phyloP scores from a whole-genome alignment of 1,140 invertebrate genomes.

The Drosophila auraria region DNA sequence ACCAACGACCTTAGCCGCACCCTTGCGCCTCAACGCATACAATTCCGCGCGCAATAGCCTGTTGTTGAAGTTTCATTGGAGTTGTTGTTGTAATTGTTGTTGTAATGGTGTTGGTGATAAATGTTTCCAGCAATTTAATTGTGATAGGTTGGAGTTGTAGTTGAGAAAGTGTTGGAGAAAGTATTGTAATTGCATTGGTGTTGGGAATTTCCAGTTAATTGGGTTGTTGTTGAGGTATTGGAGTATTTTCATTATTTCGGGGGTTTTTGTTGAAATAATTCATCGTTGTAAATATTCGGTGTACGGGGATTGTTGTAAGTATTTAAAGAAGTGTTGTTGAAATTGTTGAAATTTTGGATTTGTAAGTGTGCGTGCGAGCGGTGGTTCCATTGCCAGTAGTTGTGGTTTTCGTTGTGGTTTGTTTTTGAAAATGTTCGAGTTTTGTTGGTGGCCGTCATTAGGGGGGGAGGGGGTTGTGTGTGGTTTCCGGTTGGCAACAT shows the following conservation, averaged over 20 bases:
- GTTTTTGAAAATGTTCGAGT: slow-evolving; percentile 37
- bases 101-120: slow-evolving; percentile 18
- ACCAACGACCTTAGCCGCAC: slow-evolving; percentile 86
- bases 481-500: slow-evolving; percentile 41
- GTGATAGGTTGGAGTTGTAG: slow-evolving; percentile 15
- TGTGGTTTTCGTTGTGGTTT: slow-evolving; percentile 20
- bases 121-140: background rate
- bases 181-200: slow-evolving; percentile 11
- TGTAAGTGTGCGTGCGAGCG: slow-evolving; percentile 1
- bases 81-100: slow-evolving; percentile 29
- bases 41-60: slow-evolving; percentile 89
- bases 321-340: background rate
- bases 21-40: slow-evolving; percentile 87
- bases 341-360: background rate
- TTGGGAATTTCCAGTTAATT: background rate
- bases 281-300: background rate
- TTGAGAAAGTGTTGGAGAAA: slow-evolving; percentile 2
- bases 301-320: background rate
- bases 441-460: slow-evolving; percentile 35
- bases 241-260: background rate
- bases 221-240: background rate
- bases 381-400: slow-evolving; percentile 6
- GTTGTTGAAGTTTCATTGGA: slow-evolving; percentile 46
- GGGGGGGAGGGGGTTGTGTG: slow-evolving; percentile 11
- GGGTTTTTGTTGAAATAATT: background rate